These are phyloP conservation scores for Grapholita molesta DNA, from an alignment of 1,140 invertebrate genomes.

Conservation along the genomic window DNA sequence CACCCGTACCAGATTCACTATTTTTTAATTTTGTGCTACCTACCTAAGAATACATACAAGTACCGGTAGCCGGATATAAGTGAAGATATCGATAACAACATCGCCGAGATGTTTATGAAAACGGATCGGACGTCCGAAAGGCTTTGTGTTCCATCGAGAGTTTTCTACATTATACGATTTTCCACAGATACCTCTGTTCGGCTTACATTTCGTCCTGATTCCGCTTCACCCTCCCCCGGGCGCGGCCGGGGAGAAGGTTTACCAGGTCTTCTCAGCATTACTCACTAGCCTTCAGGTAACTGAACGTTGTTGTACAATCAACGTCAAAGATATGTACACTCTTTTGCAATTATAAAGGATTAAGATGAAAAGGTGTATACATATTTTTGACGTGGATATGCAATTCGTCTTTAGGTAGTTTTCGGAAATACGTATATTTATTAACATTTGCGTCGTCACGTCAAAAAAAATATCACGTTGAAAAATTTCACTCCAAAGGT, in stretches of 20 bases:
- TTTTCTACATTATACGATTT: conserved; percentile 1
- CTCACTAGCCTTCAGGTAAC: conserved; percentile 90
- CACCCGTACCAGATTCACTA: no score
- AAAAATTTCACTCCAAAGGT: no score
- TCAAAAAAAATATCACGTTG: no score
- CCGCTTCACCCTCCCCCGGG: conserved; percentile 86
- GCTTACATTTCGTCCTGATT: conserved; percentile 88
- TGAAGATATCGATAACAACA: background rate
- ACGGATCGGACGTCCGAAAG: background rate
- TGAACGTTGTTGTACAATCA: background rate
- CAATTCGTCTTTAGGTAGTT: no score
- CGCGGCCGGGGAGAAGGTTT: conserved; percentile 82
- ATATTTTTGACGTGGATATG: no score
- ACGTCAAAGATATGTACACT: no score
- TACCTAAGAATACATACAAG: background rate
- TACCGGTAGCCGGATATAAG: background rate
- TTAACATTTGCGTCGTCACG: no score
- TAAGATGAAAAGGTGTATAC: no score
- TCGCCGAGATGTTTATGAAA: background rate
- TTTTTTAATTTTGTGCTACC: background rate
- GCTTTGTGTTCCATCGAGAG: background rate
- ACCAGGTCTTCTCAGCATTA: conserved; percentile 87
- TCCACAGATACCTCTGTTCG: conserved; percentile 81
- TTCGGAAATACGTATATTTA: no score
- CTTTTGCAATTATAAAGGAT: no score